phyloP scores from a whole-genome alignment of 2,797 vertebrate genomes.

The Chromis chromis region DNA sequence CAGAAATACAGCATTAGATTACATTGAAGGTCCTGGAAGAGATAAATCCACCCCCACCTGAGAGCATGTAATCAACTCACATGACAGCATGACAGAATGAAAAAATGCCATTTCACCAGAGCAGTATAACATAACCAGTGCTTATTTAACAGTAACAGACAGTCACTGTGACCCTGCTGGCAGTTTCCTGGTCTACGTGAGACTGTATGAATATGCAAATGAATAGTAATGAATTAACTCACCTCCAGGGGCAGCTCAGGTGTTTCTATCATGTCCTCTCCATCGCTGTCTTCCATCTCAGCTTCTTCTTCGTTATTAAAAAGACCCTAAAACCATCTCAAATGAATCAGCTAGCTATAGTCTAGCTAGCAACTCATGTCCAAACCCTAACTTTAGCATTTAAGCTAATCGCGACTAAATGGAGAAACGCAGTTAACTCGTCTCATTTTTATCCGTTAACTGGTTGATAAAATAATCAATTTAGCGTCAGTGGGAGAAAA shows the following conservation, averaged over 20 bases:
- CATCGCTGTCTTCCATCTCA: conserved; percentile 63
- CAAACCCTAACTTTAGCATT: background rate
- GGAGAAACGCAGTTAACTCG: background rate
- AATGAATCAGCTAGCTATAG: background rate
- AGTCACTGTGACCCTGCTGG: background rate
- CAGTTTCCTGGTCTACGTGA: too few species aligned
- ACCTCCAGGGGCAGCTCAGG: conserved; percentile 84
- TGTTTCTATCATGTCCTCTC: conserved; percentile 48
- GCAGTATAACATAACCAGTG: too few species aligned
- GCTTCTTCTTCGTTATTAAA: background rate
- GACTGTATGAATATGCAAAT: background rate
- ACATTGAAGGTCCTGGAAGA: background rate
- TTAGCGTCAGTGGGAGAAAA: background rate
- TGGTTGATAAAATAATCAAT: accelerated
- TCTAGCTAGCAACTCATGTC: conserved; percentile 7
- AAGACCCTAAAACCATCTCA: conserved; percentile 23
- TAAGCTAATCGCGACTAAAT: background rate
- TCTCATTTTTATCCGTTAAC: too few species aligned
- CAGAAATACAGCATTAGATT: conserved; percentile 27
- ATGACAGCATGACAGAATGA: too few species aligned
- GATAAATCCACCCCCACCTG: background rate
- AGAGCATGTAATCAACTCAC: too few species aligned
- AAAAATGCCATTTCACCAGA: accelerated
- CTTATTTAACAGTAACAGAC: too few species aligned
- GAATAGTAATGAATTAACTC: conserved; percentile 14